These are phyloP conservation scores for Stratiolaelaps scimitus DNA, from an alignment of 1,140 invertebrate genomes.

Conservation along the genomic window DNA sequence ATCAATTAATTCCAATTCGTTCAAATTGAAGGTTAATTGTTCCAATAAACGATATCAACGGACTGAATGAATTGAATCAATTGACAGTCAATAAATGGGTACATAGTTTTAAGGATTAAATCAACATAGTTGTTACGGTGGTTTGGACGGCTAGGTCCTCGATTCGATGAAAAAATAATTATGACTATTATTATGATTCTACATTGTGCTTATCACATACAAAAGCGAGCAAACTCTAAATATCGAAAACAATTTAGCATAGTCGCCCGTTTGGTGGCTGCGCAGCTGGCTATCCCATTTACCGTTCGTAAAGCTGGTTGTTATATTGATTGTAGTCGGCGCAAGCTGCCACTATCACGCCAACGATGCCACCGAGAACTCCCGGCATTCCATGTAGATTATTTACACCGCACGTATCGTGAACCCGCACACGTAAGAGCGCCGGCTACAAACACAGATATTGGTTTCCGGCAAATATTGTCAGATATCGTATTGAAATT, in stretches of 20 bases:
- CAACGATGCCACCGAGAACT: constrained; percentile 63
- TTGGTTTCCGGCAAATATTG: not conserved
- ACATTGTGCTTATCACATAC: constrained; percentile 37
- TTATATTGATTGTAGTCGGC: constrained; percentile 50
- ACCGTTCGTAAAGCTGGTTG: constrained; percentile 37
- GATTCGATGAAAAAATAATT: not conserved
- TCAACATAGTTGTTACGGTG: no score
- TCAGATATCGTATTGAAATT: no score
- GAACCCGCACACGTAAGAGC: constrained; percentile 51
- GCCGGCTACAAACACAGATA: constrained; percentile 32
- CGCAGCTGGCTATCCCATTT: constrained; percentile 31
- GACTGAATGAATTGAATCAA: no score
- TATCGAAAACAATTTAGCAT: constrained; percentile 37
- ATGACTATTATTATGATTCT: constrained; percentile 32
- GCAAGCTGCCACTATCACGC: constrained; percentile 58
- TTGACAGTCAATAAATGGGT: no score
- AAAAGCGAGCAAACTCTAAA: constrained; percentile 37
- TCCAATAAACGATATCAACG: no score
- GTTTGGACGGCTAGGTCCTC: not conserved
- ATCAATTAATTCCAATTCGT: no score
- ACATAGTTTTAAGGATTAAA: no score
- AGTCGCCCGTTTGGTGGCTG: no score
- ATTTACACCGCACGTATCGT: constrained; percentile 89
- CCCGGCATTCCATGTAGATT: constrained; percentile 93
- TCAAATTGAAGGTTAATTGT: no score